A percentile compares a stretch with the other conserved stretches of the same genome.
Conservation (phyloP, 1,140 invertebrate genomes). For the Drosophila ficusphila region DNA sequence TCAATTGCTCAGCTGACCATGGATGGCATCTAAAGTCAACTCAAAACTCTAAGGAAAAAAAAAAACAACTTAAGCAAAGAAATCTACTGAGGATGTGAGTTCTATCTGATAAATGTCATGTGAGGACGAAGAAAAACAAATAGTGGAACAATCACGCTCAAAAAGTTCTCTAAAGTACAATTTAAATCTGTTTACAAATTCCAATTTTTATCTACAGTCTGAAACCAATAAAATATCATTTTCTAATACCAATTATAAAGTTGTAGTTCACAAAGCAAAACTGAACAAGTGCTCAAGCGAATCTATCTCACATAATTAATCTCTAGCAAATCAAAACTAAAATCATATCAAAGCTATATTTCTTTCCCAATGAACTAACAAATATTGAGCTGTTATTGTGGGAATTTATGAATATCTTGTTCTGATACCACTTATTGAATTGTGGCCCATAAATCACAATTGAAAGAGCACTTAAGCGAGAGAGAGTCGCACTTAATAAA, state of each 20-base stretch:
- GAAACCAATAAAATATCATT: no score
- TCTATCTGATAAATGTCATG: background rate
- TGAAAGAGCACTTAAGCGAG: constrained; percentile 1
- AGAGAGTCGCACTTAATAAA: background rate
- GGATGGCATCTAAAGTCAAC: constrained; percentile 19
- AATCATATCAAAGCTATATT: no score
- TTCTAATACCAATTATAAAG: no score
- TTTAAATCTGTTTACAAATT: no score
- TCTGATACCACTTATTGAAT: background rate
- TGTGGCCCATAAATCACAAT: background rate
- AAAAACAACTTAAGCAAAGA: background rate
- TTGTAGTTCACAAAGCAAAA: no score
- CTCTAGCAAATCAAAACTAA: no score
- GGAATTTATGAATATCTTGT: background rate
- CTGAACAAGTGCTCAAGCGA: no score
- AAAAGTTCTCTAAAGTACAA: no score
- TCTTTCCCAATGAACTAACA: no score
- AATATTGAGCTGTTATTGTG: background rate
- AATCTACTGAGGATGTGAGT: constrained; percentile 4
- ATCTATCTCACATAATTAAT: no score
- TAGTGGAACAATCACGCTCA: background rate
- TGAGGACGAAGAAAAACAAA: background rate
- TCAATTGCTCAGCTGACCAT: constrained; percentile 30
- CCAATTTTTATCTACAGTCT: no score
- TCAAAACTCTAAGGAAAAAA: background rate